A percentile compares a stretch with the other conserved stretches of the same genome.
phyloP scores from a whole-genome alignment of 2,888 invertebrate genomes.

The Zaprionus obscuricornis region DNA sequence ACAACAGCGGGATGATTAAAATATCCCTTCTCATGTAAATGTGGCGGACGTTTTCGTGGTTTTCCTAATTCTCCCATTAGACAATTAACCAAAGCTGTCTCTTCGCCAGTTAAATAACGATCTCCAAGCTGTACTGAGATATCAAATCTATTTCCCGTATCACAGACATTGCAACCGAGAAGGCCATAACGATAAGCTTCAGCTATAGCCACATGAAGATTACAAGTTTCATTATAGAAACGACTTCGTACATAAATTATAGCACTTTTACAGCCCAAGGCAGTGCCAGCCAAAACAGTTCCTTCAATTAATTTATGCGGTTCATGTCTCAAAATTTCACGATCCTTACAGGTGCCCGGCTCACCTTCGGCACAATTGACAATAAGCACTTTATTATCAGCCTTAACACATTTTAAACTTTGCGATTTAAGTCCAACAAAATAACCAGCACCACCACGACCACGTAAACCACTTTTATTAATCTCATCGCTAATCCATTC shows the following conservation, averaged over 20 bases:
- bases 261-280: slow-evolving; percentile 97
- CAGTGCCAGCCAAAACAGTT: slow-evolving; percentile 94
- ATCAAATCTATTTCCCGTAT: slow-evolving; percentile 97
- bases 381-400: slow-evolving; percentile 90
- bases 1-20: slow-evolving; percentile 99
- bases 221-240: slow-evolving; percentile 99
- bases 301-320: slow-evolving; percentile 98
- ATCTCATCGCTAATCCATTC: slow-evolving; percentile 99
- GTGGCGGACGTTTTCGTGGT: slow-evolving; percentile 98
- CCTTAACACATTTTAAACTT: slow-evolving; percentile 85
- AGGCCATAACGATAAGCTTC: slow-evolving; percentile 97
- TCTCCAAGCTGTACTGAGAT: slow-evolving; percentile 98
- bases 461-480: slow-evolving; percentile 95
- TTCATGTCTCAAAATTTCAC: slow-evolving; percentile 99
- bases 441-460: slow-evolving; percentile 98
- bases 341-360: slow-evolving; percentile 99
- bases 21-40: slow-evolving; percentile 98
- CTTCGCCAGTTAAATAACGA: slow-evolving; percentile 99
- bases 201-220: slow-evolving; percentile 97
- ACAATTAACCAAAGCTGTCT: slow-evolving; percentile 98
- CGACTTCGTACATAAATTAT: slow-evolving; percentile 99
- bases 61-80: slow-evolving; percentile 98
- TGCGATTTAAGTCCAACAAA: slow-evolving; percentile 93
- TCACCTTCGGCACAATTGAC: slow-evolving; percentile 97
- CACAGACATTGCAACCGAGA: slow-evolving; percentile 96